phyloP scores from a whole-genome alignment of 2,113 vertebrate genomes.

The Cisticola juncidis region DNA sequence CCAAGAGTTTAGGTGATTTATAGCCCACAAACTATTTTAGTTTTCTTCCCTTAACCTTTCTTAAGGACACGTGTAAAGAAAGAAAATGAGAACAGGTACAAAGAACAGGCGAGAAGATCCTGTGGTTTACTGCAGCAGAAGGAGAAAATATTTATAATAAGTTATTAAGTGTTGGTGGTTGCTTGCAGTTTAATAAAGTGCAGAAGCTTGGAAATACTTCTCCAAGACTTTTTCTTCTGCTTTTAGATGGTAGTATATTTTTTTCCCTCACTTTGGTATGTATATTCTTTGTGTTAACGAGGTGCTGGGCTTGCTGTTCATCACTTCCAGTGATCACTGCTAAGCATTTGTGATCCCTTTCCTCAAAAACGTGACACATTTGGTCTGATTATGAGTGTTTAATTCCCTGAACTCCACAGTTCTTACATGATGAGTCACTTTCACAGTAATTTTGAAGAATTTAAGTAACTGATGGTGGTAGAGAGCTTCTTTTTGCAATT shows the following conservation, averaged over 20 bases:
- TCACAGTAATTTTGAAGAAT: neutral
- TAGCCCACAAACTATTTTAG: neutral
- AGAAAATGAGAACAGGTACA: neutral
- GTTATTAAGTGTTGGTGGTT: neutral
- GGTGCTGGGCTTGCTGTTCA: neutral
- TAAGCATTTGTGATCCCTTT: neutral
- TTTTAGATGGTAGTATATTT: neutral
- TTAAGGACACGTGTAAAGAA: neutral
- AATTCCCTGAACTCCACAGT: neutral
- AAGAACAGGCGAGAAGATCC: neutral
- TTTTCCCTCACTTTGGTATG: neutral
- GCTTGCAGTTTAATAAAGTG: neutral
- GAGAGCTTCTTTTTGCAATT: neutral
- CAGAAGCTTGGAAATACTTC: neutral
- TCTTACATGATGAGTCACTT: neutral
- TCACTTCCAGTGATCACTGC: neutral
- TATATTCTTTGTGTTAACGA: neutral
- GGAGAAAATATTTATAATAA: neutral
- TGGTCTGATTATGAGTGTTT: neutral
- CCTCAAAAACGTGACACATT: neutral
- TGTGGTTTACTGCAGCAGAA: neutral
- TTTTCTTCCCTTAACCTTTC: neutral
- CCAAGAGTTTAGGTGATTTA: neutral
- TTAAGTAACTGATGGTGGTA: neutral
- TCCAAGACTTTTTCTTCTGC: neutral